Base-by-base conservation (phyloP, 2,113 vertebrate genomes). In the Xiphias gladius region DNA sequence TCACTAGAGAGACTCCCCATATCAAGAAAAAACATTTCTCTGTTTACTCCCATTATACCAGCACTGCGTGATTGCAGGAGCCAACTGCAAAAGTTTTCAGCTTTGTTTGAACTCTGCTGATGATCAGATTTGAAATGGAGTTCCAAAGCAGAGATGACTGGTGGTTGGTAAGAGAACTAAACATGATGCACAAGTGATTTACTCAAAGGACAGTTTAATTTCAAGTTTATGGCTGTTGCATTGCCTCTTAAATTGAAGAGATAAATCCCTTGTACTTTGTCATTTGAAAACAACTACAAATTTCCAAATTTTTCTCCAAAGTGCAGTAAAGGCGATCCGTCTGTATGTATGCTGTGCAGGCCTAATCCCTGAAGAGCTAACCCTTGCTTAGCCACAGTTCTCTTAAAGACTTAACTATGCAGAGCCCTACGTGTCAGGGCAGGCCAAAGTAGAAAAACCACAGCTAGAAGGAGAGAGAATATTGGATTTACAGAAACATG, bases 41-140 rank as follows among this genome's bases (percentile, higher is more conserved):
- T 48, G 14, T 57, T 57, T 57, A 58, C 39, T 48, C 50, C 22
- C n/a, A 70, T 73, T 57, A 63, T 14, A 52, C 1, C 32, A 63
- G 55, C 32, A 1, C 37, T 52, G 59, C 4, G 5, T 55, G 61
- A 59, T 58, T 73, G n/a, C 62, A 52, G 55, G 17, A 30, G 28
- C 68, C 48, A 52, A 35, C 67, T 64, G 84, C 59, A 77, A 55
- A 79, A 2, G n/a, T 39, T 82, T 73, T 64, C 63, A 69, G 63
- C 43, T 68, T 59, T 0, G 16, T 84, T 84, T 66, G 19, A 82
- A 73, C 74, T 79, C 58, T 76, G 16, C 35, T 76, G 65, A 24
- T 73, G 76, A 52, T 78, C 54, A 66, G 70, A 83, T 66, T 76
- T 71, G 62, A 83, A 50, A 61, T 10, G 26, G 32, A 81, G 58